Evolutionary conservation across 2,888 invertebrate species (phyloP).

Genomic region (Eupeodes latifasciatus): DNA sequence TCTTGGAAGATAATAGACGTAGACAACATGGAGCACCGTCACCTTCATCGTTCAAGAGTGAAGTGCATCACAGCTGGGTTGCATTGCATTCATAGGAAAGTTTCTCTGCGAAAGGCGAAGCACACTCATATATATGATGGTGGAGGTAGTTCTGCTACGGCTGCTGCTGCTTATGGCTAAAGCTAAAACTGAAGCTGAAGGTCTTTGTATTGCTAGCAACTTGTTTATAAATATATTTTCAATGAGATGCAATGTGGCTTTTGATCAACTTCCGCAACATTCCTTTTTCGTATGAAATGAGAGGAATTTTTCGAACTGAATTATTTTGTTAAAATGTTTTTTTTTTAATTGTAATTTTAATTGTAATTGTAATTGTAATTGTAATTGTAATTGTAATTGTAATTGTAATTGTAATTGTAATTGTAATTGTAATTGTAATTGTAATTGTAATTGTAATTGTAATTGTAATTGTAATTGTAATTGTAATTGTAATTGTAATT

Average conservation of each 20-base stretch:
- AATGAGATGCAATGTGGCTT: slow-evolving; percentile 67
- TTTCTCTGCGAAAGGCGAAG: slow-evolving; percentile 24
- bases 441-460: too few species aligned
- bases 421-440: too few species aligned
- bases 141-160: slow-evolving; percentile 10
- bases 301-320: background rate
- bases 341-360: background rate
- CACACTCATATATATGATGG: background rate
- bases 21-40: slow-evolving; percentile 72
- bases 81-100: slow-evolving; percentile 53
- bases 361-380: too few species aligned
- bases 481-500: too few species aligned
- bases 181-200: slow-evolving; percentile 15
- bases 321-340: background rate
- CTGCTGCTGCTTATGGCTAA: slow-evolving; percentile 8
- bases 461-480: too few species aligned
- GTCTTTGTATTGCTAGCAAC: slow-evolving; percentile 63
- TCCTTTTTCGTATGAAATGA: slow-evolving; percentile 39
- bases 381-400: too few species aligned
- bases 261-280: slow-evolving; percentile 66
- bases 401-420: too few species aligned
- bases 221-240: slow-evolving; percentile 60
- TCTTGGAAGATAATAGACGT: slow-evolving; percentile 68
- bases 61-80: slow-evolving; percentile 62
- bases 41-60: slow-evolving; percentile 76